Percentiles rank a stretch among this genome's conserved stretches.
Evolutionary conservation across 1,140 invertebrate genomes (phyloP).

Genomic region (Drosophila serrata): DNA sequence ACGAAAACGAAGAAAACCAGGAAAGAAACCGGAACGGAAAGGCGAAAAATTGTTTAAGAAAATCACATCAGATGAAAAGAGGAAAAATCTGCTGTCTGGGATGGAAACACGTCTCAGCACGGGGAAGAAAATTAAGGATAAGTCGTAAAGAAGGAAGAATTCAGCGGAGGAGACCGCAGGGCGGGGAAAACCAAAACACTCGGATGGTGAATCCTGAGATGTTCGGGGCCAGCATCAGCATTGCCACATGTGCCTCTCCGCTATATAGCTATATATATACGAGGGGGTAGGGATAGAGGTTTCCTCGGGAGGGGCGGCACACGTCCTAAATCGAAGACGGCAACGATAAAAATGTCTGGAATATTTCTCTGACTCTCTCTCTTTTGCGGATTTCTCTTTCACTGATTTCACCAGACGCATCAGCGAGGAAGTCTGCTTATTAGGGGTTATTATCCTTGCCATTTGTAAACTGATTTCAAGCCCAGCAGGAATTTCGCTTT

Average conservation of each 20-base stretch:
- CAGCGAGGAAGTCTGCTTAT: conserved; percentile 60
- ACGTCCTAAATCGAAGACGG: conserved; percentile 81
- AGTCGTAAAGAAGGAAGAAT: conserved; percentile 59
- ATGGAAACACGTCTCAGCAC: conserved; percentile 66
- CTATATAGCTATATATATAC: conserved; percentile 7
- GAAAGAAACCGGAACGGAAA: conserved; percentile 20
- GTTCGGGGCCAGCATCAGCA: conserved; percentile 33
- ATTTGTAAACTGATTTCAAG: conserved; percentile 83
- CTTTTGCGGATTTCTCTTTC: conserved; percentile 58
- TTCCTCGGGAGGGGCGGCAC: conserved; percentile 26
- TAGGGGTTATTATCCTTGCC: conserved; percentile 81
- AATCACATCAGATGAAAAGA: conserved; percentile 70
- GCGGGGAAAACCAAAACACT: conserved; percentile 38
- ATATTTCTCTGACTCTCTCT: conserved; percentile 59
- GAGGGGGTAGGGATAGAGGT: conserved; percentile 4
- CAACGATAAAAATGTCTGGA: conserved; percentile 85
- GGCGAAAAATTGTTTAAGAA: conserved; percentile 55
- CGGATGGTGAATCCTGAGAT: conserved; percentile 50
- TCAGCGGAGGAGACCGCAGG: conserved; percentile 2
- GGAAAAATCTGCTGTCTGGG: conserved; percentile 77
- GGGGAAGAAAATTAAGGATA: conserved; percentile 71
- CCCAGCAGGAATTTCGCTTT: conserved; percentile 48
- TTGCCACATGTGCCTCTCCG: conserved; percentile 42
- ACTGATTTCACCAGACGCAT: conserved; percentile 73
- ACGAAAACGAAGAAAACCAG: conserved; percentile 34